Evolutionary conservation across 2,113 vertebrate species (phyloP).

Genomic region (Hemichromis elongatus): DNA sequence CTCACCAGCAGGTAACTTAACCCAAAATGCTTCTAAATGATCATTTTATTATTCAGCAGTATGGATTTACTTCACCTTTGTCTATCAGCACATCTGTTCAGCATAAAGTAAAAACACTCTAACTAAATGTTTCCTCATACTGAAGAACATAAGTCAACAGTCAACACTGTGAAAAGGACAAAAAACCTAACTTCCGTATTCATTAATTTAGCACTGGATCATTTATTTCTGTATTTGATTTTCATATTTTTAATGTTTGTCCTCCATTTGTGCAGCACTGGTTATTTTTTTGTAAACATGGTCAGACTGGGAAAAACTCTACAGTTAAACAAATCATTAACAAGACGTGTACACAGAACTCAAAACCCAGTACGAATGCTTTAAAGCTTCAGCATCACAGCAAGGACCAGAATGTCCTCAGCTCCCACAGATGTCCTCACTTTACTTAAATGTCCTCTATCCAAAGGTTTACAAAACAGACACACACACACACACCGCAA

Average conservation of each 20-base stretch:
- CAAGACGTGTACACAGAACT: not conserved
- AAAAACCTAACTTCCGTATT: not conserved
- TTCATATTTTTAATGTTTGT: not conserved
- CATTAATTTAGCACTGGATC: not conserved
- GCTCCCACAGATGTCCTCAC: not conserved
- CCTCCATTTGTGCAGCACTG: not conserved
- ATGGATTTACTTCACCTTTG: not conserved
- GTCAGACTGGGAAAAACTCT: not conserved
- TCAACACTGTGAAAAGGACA: not conserved
- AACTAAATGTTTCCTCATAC: accelerated
- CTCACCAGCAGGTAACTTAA: conserved; percentile 90
- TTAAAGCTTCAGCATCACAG: not conserved
- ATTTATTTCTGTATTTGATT: not conserved
- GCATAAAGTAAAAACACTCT: not conserved
- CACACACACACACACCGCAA: too few relatives aligned
- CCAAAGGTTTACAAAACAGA: too few relatives aligned
- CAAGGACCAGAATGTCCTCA: not conserved
- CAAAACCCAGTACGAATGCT: accelerated
- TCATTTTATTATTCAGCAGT: not conserved
- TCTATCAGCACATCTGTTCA: not conserved
- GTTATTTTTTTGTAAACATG: not conserved
- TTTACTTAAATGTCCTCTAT: not conserved
- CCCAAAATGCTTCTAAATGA: not conserved
- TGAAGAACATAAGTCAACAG: not conserved
- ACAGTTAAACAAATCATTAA: not conserved